Conservation (phyloP, 2,113 vertebrate species). For the Chascanopsetta lugubris region DNA sequence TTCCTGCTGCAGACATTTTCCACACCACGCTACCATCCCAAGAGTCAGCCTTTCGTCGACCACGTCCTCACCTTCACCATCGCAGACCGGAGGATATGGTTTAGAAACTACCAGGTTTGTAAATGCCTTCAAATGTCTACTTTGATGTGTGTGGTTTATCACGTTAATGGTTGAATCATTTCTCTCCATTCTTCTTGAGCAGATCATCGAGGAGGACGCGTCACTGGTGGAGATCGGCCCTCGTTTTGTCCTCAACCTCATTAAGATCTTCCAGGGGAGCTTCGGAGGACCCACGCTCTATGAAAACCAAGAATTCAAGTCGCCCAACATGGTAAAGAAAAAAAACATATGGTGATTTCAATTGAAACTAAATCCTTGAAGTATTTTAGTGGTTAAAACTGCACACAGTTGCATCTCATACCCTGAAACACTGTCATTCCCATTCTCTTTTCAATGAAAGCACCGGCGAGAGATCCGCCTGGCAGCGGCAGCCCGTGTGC, state of each 20-base stretch:
- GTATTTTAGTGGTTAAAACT: not conserved
- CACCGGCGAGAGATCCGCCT: slow-evolving; percentile 86
- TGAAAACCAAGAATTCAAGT: slow-evolving; percentile 91
- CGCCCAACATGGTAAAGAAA: slow-evolving; percentile 90
- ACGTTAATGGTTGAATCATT: not conserved
- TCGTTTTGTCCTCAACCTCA: slow-evolving; percentile 95
- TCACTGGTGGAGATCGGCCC: slow-evolving; percentile 96
- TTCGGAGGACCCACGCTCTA: slow-evolving; percentile 95
- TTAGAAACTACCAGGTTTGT: slow-evolving; percentile 99
- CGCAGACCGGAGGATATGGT: slow-evolving; percentile 94
- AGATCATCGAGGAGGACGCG: slow-evolving; percentile 97
- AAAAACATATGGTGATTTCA: too few relatives aligned
- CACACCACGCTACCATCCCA: slow-evolving; percentile 94
- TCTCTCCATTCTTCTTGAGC: not conserved
- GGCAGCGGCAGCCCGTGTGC: slow-evolving; percentile 86
- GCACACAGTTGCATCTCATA: not conserved
- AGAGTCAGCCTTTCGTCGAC: slow-evolving; percentile 97
- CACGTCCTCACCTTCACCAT: slow-evolving; percentile 93
- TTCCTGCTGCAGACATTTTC: slow-evolving; percentile 86
- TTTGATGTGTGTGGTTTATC: too few relatives aligned
- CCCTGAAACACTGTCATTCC: not conserved
- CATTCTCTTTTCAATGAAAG: slow-evolving; percentile 66
- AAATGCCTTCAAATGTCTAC: slow-evolving; percentile 21
- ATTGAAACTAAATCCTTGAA: too few relatives aligned
- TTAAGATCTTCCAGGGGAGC: slow-evolving; percentile 96